phyloP scores from a whole-genome alignment of 2,888 invertebrate species.

The Caenorhabditis plicata region DNA sequence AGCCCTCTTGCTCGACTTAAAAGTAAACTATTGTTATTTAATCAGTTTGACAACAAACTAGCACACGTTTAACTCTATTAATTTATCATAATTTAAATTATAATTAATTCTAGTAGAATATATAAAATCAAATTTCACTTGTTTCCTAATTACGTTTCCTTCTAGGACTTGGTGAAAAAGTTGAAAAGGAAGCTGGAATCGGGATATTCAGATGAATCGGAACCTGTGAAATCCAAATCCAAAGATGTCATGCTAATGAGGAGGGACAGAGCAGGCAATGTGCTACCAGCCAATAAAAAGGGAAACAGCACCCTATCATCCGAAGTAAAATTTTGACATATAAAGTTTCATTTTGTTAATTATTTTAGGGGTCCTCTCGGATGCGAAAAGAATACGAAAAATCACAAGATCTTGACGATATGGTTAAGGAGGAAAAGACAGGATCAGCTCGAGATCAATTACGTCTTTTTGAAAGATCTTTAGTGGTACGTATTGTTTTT shows the following conservation, averaged over 20 bases:
- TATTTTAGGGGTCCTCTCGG: slow-evolving; percentile 39
- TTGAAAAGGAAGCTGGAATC: slow-evolving; percentile 77
- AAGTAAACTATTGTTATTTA: too few relatives aligned
- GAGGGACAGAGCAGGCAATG: slow-evolving; percentile 40
- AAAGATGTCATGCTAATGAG: slow-evolving; percentile 43
- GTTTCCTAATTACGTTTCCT: too few relatives aligned
- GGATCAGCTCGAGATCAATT: slow-evolving; percentile 80
- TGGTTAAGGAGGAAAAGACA: slow-evolving; percentile 75
- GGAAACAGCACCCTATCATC: too few relatives aligned
- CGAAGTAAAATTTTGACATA: too few relatives aligned
- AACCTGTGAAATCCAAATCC: slow-evolving; percentile 21
- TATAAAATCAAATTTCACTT: too few relatives aligned
- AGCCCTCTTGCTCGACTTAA: too few relatives aligned
- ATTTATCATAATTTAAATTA: too few relatives aligned
- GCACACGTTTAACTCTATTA: too few relatives aligned
- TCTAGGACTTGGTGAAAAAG: slow-evolving; percentile 73
- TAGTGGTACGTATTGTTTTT: slow-evolving; percentile 41
- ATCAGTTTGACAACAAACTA: too few relatives aligned
- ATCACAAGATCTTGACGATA: slow-evolving; percentile 46
- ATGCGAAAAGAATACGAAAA: slow-evolving; percentile 52
- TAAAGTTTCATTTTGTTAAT: too few relatives aligned
- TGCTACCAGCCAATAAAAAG: slow-evolving; percentile 44
- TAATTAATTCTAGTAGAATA: too few relatives aligned
- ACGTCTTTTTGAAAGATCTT: slow-evolving; percentile 73
- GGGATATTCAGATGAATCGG: slow-evolving; percentile 70